A percentile compares a stretch with the other conserved stretches of the same genome.
Evolutionary conservation across 2,797 vertebrate genomes (phyloP).

Genomic region (Mormyrops attenuatus): DNA sequence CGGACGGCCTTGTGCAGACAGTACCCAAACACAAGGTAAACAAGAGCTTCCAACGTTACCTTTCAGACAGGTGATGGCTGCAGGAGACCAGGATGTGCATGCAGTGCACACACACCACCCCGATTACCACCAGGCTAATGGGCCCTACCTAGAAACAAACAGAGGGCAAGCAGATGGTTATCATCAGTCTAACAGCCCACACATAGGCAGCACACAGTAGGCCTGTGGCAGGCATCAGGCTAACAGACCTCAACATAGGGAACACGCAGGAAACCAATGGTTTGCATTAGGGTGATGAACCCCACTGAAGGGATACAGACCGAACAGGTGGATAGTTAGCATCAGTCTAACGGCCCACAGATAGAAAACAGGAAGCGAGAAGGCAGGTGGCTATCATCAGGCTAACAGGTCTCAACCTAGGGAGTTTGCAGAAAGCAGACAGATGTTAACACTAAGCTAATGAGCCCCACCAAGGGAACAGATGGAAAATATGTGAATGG

Average conservation of each 20-base stretch:
- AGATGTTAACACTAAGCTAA: neutral
- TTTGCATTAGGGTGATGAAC: constrained; percentile 52
- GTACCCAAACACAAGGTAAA: neutral
- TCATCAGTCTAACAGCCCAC: neutral
- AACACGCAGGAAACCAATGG: neutral
- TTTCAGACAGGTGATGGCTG: constrained; percentile 75
- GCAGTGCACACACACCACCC: constrained; percentile 76
- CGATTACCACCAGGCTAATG: constrained; percentile 76
- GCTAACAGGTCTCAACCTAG: neutral
- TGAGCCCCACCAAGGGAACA: neutral
- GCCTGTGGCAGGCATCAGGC: neutral
- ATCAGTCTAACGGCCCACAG: neutral
- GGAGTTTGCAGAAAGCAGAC: neutral
- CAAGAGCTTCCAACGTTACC: constrained; percentile 55
- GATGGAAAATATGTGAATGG: neutral
- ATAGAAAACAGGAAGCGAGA: neutral
- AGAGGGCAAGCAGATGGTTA: neutral
- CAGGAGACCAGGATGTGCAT: constrained; percentile 83
- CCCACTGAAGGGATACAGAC: constrained; percentile 57
- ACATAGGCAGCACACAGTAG: neutral
- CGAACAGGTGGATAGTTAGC: neutral
- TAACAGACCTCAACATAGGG: neutral
- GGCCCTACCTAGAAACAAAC: constrained; percentile 65
- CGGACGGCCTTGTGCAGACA: neutral
- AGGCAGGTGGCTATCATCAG: neutral